These are phyloP conservation scores for Steatocranus sp. DNA, from an alignment of 2,797 vertebrate species.

Conservation along the genomic window DNA sequence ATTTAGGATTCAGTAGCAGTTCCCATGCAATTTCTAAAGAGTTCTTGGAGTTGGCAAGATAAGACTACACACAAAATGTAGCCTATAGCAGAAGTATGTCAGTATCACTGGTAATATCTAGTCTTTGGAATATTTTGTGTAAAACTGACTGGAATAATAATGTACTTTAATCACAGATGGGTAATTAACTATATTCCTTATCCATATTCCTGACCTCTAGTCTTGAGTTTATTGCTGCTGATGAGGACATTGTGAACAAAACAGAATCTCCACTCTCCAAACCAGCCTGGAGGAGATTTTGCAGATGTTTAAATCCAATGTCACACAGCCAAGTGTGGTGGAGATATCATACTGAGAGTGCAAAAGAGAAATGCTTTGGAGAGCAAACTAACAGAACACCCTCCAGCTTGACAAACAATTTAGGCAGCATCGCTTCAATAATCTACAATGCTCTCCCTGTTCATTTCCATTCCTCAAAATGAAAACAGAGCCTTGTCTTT, in stretches of 20 bases:
- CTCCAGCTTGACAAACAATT: constrained; percentile 36
- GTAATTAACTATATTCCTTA: background rate
- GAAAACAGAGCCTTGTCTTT: constrained; percentile 27
- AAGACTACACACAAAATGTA: constrained; percentile 14
- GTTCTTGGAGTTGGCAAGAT: constrained; percentile 18
- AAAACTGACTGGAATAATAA: background rate
- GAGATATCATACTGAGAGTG: constrained; percentile 12
- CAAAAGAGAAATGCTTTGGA: constrained; percentile 30
- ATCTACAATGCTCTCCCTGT: constrained; percentile 8
- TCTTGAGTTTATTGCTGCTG: background rate
- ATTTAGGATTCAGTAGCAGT: constrained; percentile 35
- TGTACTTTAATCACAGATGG: background rate
- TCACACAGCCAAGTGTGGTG: constrained; percentile 5
- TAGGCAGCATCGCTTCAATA: constrained; percentile 31
- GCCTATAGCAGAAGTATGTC: background rate
- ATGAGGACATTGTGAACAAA: background rate
- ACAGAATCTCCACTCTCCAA: background rate
- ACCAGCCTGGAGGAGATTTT: background rate
- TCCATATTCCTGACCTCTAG: background rate
- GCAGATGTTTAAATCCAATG: constrained; percentile 17
- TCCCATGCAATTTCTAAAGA: constrained; percentile 27
- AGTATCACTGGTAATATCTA: background rate
- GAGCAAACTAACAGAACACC: constrained; percentile 26
- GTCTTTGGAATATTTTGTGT: background rate
- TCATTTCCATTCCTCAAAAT: constrained; percentile 27